Evolutionary conservation across 2,888 invertebrate genomes (phyloP).

Genomic region (Metacarcinus magister): DNA sequence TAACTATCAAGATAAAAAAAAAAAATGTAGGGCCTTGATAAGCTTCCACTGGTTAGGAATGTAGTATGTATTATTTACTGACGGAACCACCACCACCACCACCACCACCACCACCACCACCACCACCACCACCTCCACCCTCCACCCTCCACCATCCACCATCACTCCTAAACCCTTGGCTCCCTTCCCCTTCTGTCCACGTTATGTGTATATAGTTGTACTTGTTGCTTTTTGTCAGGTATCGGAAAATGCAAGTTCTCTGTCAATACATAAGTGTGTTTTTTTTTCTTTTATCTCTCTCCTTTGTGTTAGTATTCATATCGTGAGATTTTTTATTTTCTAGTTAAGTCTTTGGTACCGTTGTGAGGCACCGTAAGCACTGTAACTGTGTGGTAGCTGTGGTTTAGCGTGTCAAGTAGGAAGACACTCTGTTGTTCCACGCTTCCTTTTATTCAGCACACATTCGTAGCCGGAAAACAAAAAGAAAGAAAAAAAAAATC

Average conservation of each 20-base stretch:
- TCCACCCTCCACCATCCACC: neutral
- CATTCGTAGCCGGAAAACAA: neutral
- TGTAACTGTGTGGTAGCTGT: neutral
- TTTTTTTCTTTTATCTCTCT: neutral
- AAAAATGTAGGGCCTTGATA: conserved; percentile 34
- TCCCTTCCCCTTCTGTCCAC: neutral
- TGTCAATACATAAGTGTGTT: no score
- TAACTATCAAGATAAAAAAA: neutral
- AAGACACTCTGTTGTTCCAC: neutral
- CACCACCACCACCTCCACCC: no score
- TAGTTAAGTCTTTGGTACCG: neutral
- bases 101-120: neutral
- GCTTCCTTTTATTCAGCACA: neutral
- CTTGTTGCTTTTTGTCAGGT: neutral
- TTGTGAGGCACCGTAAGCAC: neutral
- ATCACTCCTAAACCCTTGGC: neutral
- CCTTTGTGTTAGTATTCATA: neutral
- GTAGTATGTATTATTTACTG: no score
- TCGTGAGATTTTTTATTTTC: neutral
- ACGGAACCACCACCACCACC: neutral
- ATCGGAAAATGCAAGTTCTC: no score
- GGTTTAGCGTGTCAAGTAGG: neutral
- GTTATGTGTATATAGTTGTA: no score
- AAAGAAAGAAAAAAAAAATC: neutral
- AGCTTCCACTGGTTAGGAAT: neutral